Evolutionary conservation across 2,113 vertebrate genomes (phyloP).

Genomic region (Pituophis catenifer): DNA sequence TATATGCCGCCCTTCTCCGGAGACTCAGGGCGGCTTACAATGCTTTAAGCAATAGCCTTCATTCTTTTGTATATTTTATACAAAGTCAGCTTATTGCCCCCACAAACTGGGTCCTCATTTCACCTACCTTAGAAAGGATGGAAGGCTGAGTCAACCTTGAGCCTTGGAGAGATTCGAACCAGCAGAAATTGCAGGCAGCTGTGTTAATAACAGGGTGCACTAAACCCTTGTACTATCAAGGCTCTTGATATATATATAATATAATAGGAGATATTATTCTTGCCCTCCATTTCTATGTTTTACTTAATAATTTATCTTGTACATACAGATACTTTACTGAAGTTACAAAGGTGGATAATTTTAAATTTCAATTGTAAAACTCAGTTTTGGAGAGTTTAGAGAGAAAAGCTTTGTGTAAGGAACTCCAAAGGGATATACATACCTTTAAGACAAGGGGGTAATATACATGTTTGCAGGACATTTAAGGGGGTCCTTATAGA

Average conservation of each 20-base stretch:
- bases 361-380: neutral
- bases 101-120: no score
- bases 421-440: neutral
- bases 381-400: neutral
- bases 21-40: no score
- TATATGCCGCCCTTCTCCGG: no score
- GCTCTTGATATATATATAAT: neutral
- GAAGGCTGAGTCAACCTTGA: no score
- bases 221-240: no score
- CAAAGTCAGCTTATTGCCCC: no score
- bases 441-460: neutral
- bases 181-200: no score
- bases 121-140: no score
- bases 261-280: neutral
- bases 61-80: no score
- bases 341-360: neutral
- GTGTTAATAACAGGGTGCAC: no score
- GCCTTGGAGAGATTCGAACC: no score
- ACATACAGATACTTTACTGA: neutral
- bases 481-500: neutral
- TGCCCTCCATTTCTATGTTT: neutral
- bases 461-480: neutral
- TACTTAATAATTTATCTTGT: neutral
- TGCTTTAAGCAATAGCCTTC: no score
- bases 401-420: neutral